Evolutionary conservation across 2,888 invertebrate species (phyloP).

Genomic region (Sycophila texana): DNA sequence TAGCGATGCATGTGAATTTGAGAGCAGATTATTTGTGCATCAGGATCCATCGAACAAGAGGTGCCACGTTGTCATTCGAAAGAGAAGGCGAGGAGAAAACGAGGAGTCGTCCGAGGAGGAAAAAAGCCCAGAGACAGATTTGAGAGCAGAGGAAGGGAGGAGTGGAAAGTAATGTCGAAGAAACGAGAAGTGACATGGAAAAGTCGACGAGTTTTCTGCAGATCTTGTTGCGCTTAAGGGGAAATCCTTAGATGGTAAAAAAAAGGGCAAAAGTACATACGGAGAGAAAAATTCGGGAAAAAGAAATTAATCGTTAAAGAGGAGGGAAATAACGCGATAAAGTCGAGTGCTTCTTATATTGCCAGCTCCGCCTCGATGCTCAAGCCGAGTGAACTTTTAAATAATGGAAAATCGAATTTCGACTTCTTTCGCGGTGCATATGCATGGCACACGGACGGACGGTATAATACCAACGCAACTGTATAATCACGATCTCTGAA

Average conservation of each 20-base stretch:
- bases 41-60: neutral
- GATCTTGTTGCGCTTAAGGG: slow-evolving; percentile 27
- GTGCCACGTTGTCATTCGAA: neutral
- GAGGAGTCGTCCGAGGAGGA: neutral
- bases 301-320: neutral
- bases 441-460: neutral
- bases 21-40: slow-evolving; percentile 17
- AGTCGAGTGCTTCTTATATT: no score
- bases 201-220: slow-evolving; percentile 16
- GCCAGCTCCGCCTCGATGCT: no score
- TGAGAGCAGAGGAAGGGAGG: slow-evolving; percentile 8
- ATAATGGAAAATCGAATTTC: neutral
- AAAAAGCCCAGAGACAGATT: neutral
- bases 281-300: neutral
- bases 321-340: no score
- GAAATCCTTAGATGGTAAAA: slow-evolving; percentile 9
- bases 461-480: neutral
- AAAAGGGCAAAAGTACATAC: neutral
- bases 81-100: neutral
- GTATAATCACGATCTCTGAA: slow-evolving; percentile 22
- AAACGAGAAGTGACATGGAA: slow-evolving; percentile 35
- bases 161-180: slow-evolving; percentile 35
- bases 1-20: neutral
- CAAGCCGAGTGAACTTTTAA: no score
- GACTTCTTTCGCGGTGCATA: neutral